Evolutionary conservation across 2,113 vertebrate species (phyloP), one percentile per base, ranked within the genome.

Genomic region (Oncorhynchus masou): DNA sequence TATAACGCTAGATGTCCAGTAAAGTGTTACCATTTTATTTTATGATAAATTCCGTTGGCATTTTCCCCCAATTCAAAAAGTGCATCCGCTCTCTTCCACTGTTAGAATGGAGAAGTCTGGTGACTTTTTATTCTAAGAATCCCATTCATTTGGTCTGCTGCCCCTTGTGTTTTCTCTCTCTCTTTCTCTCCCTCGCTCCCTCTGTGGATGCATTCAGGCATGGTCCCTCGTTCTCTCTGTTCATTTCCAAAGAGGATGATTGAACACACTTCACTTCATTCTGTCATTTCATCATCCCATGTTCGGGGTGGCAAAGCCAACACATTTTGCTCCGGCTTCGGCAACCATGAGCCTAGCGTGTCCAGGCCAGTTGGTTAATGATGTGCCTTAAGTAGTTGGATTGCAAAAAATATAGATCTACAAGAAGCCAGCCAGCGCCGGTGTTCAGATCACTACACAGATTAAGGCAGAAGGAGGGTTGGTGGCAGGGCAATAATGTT

Each of bases 241-340:
- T 78, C 65, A 74, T 83, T 78, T 83, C 70, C 75, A 81, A 77
- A 76, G 74, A 81, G 68, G 70, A 77, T 81, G 80, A 86, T 73
- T 87, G 78, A 85, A 82, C 79, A 75, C 78, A 76, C 78, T 80
- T 81, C 62, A 75, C 74, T 77, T 82, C 76, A 73, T 81, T 60
- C 73, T 77, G 79, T 83, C 76, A 82, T 85, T 82, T 79, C 80
- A 76, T 74, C 78, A 76, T 76, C 71, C 65, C 79, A 84, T 79
- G 76, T 82, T 83, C 64, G n/a, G 73, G 7, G 49, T 70, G 1
- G 60, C 67, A 54, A 78, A 78, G 13, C 39, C 27, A 15, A 27
- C 70, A 51, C 54, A 24, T 74, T 22, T 51, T 34, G 31, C 59
- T 54, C 66, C n/a, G 73, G 74, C 74, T 3, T 74, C n/a, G 9